A percentile compares a stretch with the other conserved stretches of the same genome.
phyloP scores from a whole-genome alignment of 2,797 vertebrate genomes.

The Podarcis lilfordi region DNA sequence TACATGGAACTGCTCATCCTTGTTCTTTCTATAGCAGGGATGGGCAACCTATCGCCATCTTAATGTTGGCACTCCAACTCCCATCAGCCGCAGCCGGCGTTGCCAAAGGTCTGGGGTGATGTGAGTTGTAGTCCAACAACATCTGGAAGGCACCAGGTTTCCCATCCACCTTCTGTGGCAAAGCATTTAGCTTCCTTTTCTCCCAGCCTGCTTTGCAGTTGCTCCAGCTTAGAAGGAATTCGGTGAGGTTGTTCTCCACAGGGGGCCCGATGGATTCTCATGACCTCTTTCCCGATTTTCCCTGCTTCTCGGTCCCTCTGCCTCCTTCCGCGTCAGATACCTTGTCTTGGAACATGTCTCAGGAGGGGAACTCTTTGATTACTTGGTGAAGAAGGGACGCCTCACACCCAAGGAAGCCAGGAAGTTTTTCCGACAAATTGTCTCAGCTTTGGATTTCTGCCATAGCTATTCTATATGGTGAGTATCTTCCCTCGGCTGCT shows the following conservation, averaged over 20 bases:
- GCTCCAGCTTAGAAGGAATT: background rate
- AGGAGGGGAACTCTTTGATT: constrained; percentile 93
- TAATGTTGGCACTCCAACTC: background rate
- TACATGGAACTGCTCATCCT: background rate
- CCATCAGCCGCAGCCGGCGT: background rate
- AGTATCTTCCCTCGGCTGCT: constrained; percentile 32
- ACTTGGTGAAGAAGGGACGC: constrained; percentile 92
- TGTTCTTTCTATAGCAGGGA: background rate
- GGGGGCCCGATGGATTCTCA: background rate
- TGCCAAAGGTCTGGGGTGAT: background rate
- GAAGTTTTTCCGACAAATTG: constrained; percentile 95
- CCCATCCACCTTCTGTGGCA: no score
- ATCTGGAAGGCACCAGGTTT: no score
- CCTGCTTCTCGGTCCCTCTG: constrained; percentile 7
- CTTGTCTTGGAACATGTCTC: constrained; percentile 94
- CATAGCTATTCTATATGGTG: constrained; percentile 95
- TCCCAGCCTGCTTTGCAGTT: background rate
- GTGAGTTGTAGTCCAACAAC: background rate
- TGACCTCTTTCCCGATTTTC: constrained; percentile 36
- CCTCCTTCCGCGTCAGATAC: constrained; percentile 77
- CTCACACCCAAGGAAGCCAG: constrained; percentile 93
- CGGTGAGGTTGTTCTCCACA: no score
- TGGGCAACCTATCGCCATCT: background rate
- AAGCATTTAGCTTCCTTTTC: background rate
- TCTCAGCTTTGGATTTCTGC: constrained; percentile 94